These are phyloP conservation scores for Microchrysa polita DNA, from an alignment of 2,888 invertebrate genomes.

Conservation along the genomic window DNA sequence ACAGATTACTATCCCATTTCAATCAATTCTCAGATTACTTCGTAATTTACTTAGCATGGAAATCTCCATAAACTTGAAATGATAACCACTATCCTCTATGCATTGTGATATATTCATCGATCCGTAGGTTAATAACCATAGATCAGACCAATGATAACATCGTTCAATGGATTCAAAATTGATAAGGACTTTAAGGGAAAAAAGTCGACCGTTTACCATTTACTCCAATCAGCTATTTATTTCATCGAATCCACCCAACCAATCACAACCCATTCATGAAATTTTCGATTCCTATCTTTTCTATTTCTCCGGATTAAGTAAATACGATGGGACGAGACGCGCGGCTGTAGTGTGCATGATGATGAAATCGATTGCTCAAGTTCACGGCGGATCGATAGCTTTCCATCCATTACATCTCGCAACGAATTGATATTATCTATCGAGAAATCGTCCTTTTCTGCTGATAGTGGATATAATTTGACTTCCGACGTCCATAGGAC, in stretches of 20 bases:
- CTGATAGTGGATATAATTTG: background rate
- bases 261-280: background rate
- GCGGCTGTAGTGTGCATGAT: too few relatives aligned
- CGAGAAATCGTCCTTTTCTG: slow-evolving; percentile 3
- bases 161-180: slow-evolving; percentile 16
- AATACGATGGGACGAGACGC: background rate
- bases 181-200: background rate
- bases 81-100: too few relatives aligned
- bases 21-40: too few relatives aligned
- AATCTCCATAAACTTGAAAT: too few relatives aligned
- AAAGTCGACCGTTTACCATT: slow-evolving; percentile 8
- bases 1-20: too few relatives aligned
- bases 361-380: background rate
- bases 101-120: too few relatives aligned
- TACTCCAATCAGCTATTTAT: background rate
- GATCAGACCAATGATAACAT: slow-evolving; percentile 14
- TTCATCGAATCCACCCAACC: background rate
- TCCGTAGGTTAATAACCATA: slow-evolving; percentile 3
- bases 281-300: background rate
- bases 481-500: background rate
- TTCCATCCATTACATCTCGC: slow-evolving; percentile 2
- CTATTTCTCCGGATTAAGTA: background rate
- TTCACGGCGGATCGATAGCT: slow-evolving; percentile 10
- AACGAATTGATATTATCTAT: background rate
- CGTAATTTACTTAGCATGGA: too few relatives aligned